Evolutionary conservation across 2,888 invertebrate genomes (phyloP), one percentile per base, ranked within the genome.

Genomic region (Magallana nippona): DNA sequence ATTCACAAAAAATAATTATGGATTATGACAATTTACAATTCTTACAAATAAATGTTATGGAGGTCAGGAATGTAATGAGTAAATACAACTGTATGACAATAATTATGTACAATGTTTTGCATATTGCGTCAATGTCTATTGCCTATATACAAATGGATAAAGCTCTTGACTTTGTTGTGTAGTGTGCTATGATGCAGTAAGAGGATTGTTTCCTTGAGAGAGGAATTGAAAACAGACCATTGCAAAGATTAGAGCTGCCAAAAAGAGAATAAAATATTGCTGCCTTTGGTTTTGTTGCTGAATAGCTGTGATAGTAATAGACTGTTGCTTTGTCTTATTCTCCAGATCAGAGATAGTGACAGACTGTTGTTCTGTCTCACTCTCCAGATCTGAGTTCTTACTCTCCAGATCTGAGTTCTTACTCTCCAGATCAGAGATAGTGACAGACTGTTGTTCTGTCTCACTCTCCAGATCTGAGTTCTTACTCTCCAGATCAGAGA

Each of bases 211-310:
- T 32, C 71, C 71, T 71, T 19, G 11, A 11, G 11, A 27, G 13
- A 15, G 5, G 71, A 71, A 71, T 27, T 71, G 71, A 19, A 71
- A 71, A 71, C 71, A 71, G 22, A 71, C 32, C 19, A 71, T 22
- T 27, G 71, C 32, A 27, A 71, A 71, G 32, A 71, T 13, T 2
- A 71, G 13, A 13, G 27, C 71, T 27, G 32, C 27, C 27, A 71
- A 71, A 19, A 71, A 27, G 27, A 71, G 27, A 71, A 71, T 71
- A 15, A 71, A 2, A 71, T 15, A 13, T 71, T 71, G 71, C 32
- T 71, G 71, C 71, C 71, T 27, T 71, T 71, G 71, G 10, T 19
- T 71, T 71, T 27, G 71, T 71, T 19, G 63, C 63, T 63, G 63
- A 63, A 63, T 19, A 19, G 13, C 63, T 13, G 19, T 13, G 27